phyloP scores from a whole-genome alignment of 2,888 invertebrate species.

The Acrocyrtus sp. region DNA sequence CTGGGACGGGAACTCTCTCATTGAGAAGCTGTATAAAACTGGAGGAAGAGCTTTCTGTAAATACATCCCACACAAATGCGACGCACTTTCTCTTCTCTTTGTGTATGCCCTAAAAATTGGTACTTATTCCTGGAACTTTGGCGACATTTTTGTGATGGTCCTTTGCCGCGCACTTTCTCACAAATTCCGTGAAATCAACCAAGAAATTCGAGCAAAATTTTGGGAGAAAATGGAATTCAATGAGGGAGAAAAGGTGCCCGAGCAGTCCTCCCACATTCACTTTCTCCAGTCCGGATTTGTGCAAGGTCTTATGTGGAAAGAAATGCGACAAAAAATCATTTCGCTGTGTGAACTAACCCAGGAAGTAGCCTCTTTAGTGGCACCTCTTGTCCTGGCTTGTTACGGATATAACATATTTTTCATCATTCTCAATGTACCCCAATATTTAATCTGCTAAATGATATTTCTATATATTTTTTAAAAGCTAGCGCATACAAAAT shows the following conservation, averaged over 20 bases:
- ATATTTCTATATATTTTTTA: no score
- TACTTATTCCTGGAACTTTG: conserved; percentile 13
- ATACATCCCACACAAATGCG: no score
- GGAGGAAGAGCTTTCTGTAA: not conserved
- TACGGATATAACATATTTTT: conserved; percentile 2
- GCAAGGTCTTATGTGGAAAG: no score
- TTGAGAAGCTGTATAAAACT: no score
- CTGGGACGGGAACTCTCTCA: no score
- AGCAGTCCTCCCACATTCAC: no score
- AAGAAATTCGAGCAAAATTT: not conserved
- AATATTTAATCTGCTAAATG: not conserved
- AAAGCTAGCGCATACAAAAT: not conserved
- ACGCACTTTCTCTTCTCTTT: not conserved
- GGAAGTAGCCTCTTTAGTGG: not conserved
- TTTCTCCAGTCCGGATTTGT: no score
- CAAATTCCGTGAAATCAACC: conserved; percentile 5
- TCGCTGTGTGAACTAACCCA: not conserved
- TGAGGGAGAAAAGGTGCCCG: not conserved
- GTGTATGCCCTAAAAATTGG: not conserved
- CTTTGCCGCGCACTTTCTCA: conserved; percentile 1
- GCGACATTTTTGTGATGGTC: conserved; percentile 9
- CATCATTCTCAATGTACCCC: not conserved
- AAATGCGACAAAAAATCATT: no score
- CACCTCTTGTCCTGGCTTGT: not conserved
- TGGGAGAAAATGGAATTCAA: not conserved